Conservation (phyloP, 2,797 vertebrate genomes). For the Syngnathus acus region DNA sequence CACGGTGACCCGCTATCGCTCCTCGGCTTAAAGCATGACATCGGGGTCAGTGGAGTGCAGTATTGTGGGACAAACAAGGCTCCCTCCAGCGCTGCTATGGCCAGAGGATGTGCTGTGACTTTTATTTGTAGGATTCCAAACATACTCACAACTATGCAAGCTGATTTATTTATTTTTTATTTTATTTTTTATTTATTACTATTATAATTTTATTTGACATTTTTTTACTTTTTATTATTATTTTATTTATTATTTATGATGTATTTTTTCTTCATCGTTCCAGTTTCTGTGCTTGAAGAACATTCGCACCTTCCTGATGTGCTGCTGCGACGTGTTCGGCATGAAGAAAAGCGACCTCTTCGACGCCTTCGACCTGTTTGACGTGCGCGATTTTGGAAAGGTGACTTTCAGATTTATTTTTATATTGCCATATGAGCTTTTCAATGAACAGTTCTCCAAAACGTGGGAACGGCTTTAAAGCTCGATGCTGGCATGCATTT, state of each 20-base stretch:
- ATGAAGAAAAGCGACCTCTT: constrained; percentile 93
- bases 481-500: constrained; percentile 18
- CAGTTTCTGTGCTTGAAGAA: constrained; percentile 97
- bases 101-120: not conserved
- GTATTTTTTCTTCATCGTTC: not conserved
- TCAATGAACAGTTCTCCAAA: not conserved
- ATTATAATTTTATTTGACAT: no score
- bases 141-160: not conserved
- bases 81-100: not conserved
- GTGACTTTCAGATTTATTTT: constrained; percentile 57
- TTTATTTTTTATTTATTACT: no score
- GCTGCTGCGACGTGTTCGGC: constrained; percentile 82
- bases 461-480: not conserved
- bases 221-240: no score
- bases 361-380: constrained; percentile 91
- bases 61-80: constrained; percentile 25
- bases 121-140: not conserved
- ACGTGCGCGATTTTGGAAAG: constrained; percentile 93
- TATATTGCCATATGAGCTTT: not conserved
- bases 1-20: constrained; percentile 38
- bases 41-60: constrained; percentile 27
- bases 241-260: no score
- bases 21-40: constrained; percentile 21
- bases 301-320: constrained; percentile 84
- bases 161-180: no score